Evolutionary conservation across 1,140 invertebrate species (phyloP).

Genomic region (Heliconius melpomene): DNA sequence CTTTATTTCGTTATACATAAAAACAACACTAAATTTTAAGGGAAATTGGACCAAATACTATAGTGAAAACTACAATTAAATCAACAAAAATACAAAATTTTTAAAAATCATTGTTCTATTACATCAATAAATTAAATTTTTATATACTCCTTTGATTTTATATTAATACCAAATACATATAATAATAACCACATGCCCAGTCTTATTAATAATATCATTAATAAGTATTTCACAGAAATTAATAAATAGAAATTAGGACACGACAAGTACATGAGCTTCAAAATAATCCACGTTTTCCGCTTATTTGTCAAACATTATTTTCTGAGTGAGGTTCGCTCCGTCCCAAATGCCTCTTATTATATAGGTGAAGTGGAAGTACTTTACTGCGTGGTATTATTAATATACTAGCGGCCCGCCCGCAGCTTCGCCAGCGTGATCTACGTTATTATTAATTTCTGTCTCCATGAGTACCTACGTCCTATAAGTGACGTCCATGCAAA

Average conservation of each 20-base stretch:
- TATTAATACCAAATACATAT: neutral
- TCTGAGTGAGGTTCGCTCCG: neutral
- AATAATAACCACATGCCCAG: neutral
- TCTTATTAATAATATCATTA: neutral
- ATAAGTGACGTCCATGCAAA: no score
- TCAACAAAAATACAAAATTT: no score
- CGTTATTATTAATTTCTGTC: no score
- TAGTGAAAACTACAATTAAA: no score
- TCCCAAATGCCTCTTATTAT: neutral
- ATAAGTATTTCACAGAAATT: neutral
- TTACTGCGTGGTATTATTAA: neutral
- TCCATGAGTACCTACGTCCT: no score
- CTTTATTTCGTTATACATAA: no score
- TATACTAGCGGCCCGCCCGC: no score
- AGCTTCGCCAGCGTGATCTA: no score
- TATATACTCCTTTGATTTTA: neutral
- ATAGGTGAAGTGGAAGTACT: constrained; percentile 6
- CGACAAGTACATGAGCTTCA: neutral
- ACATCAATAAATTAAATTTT: no score
- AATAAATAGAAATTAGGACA: neutral
- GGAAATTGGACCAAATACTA: no score
- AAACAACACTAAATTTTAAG: no score
- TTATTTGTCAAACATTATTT: neutral
- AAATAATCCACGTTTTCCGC: neutral
- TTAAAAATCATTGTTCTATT: no score